Base-by-base conservation (phyloP, 2,797 vertebrate species). In the Anabas testudineus region DNA sequence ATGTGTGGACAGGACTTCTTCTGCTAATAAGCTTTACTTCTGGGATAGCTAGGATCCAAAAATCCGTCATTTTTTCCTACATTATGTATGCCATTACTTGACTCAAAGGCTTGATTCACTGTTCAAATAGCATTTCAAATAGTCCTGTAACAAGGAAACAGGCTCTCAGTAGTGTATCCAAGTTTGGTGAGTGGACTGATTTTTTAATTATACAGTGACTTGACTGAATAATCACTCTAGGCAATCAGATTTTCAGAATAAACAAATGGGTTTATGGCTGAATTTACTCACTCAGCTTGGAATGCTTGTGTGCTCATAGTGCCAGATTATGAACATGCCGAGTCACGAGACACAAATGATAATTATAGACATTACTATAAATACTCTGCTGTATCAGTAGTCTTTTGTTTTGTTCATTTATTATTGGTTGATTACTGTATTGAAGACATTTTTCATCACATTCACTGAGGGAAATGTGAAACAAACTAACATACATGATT, bases 191-290 rank as follows among this genome's bases (percentile, higher is more conserved):
- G 70, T 67, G 39, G 59, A 61, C 62, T 51, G 56, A 34, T 69
- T 39, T 51, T 52, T 56, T 47, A 67, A 81, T 83, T 83, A 80
- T 66, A 60, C 52, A 77, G 54, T 66, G 62, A 34, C 32, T 81
- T 82, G 65, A 83, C 71, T 80, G 57, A 83, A 81, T 82, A 76
- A 82, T 76, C 74, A 63, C 67, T 74, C 12, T 1, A 37, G 62
- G 74, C 62, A 2, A 63, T 84, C 63, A 63, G 67, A 83, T 80
- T 83, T 81, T 69, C 77, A 60, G 46, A 80, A 71, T 78, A 74
- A 87, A 90, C 81, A 82, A 78, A 83, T 75, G 49, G 26, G 30
- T 84, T 84, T 71, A 56, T 61, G 39, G 67, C 65, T 77, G 59
- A 77, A 82, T 77, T 74, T 62, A 6, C 52, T 57, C 70, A 61